Conservation (phyloP, 2,888 invertebrate species). For the Coremacera marginata region DNA sequence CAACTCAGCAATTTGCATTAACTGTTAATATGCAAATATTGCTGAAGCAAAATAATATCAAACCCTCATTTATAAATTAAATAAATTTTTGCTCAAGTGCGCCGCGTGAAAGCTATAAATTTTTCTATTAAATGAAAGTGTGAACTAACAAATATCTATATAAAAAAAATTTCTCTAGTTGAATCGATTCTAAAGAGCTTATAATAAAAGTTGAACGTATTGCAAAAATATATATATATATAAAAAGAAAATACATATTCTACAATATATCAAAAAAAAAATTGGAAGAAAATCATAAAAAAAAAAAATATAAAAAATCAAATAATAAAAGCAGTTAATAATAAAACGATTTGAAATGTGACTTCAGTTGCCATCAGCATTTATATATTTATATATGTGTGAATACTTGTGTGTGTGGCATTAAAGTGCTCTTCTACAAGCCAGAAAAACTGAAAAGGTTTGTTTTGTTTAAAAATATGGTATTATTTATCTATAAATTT, state of each 20-base stretch:
- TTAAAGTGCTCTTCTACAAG: neutral
- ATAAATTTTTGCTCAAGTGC: neutral
- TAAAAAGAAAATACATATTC: neutral
- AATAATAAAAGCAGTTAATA: neutral
- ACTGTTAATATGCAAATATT: neutral
- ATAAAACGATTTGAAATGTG: constrained; percentile 23
- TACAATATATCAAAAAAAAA: no score
- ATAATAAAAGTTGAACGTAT: neutral
- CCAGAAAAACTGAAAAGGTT: neutral
- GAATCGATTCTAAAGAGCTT: neutral
- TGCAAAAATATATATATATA: neutral
- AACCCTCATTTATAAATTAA: neutral
- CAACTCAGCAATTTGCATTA: neutral
- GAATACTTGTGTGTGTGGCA: no score
- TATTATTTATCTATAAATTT: neutral
- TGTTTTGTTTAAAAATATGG: neutral
- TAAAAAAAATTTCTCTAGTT: no score
- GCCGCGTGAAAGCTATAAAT: neutral
- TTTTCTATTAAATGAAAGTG: neutral
- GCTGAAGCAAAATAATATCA: neutral
- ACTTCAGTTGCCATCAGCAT: neutral
- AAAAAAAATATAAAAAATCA: neutral
- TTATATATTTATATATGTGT: no score
- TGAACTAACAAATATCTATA: no score
- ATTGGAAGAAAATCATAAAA: no score